These are phyloP conservation scores for Sapayoa aenigma DNA, from an alignment of 2,113 vertebrate species.

Conservation along the genomic window DNA sequence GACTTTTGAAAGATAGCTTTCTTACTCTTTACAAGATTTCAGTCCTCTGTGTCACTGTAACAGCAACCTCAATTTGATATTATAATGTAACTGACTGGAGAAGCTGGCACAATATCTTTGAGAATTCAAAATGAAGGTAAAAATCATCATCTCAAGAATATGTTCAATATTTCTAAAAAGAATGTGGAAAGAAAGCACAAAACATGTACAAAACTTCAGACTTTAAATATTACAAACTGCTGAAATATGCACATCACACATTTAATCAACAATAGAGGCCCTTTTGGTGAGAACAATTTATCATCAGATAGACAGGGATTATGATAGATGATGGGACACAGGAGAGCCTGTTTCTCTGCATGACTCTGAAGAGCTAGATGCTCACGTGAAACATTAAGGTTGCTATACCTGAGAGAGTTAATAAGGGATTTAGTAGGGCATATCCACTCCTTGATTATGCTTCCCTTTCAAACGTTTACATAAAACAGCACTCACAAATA, in stretches of 20 bases:
- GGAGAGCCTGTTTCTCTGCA: not conserved
- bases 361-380: not conserved
- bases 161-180: not conserved
- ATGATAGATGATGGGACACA: not conserved
- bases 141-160: not conserved
- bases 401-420: not conserved
- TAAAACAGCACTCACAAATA: not conserved
- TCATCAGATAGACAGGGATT: constrained; percentile 18
- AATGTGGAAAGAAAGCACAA: not conserved
- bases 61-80: constrained; percentile 21
- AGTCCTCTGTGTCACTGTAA: constrained; percentile 7
- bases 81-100: not conserved
- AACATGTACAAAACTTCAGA: not conserved
- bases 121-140: not conserved
- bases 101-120: not conserved
- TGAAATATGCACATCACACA: constrained; percentile 31
- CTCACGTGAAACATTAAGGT: not conserved
- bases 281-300: constrained; percentile 10
- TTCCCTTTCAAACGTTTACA: not conserved
- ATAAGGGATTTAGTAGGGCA: not conserved
- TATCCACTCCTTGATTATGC: not conserved
- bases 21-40: not conserved
- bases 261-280: constrained; percentile 46
- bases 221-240: not conserved
- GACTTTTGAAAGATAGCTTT: constrained; percentile 32